Percentiles rank a stretch among this genome's conserved stretches.
Conservation (phyloP, 1,140 invertebrate species). For the Caenorhabditis tropicalis region DNA sequence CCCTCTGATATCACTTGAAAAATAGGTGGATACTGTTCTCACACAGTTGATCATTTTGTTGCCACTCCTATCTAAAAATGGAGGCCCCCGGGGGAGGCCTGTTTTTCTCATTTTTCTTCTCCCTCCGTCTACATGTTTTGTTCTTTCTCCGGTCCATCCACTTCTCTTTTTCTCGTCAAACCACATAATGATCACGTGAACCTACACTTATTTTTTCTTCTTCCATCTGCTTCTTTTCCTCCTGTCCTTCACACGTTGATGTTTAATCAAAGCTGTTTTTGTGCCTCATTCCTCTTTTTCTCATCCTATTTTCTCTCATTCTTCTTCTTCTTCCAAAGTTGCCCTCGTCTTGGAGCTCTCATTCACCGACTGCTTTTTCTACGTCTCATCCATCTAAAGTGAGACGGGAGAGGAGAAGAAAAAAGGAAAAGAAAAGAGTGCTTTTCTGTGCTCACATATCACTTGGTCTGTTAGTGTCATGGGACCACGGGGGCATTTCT, state of each 20-base stretch:
- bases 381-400: slow-evolving; percentile 2
- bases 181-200: slow-evolving; percentile 42
- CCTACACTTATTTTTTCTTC: slow-evolving; percentile 31
- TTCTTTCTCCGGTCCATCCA: background rate
- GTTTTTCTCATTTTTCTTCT: slow-evolving; percentile 2
- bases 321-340: background rate
- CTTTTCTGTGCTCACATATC: slow-evolving; percentile 35
- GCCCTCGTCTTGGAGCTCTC: background rate
- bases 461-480: slow-evolving; percentile 40
- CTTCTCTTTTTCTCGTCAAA: background rate
- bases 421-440: background rate
- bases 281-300: background rate
- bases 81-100: background rate
- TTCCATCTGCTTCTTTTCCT: slow-evolving; percentile 21
- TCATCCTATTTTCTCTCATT: background rate
- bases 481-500: slow-evolving; percentile 36
- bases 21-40: background rate
- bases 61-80: background rate
- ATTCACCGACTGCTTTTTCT: background rate
- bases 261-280: slow-evolving; percentile 32
- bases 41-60: slow-evolving; percentile 8
- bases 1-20: slow-evolving; percentile 20
- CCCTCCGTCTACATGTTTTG: background rate
- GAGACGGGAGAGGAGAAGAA: background rate
- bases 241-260: slow-evolving; percentile 15